Evolutionary conservation across 1,140 invertebrate species (phyloP), one percentile per base, ranked within the genome.

Genomic region (Saccostrea glomerata): DNA sequence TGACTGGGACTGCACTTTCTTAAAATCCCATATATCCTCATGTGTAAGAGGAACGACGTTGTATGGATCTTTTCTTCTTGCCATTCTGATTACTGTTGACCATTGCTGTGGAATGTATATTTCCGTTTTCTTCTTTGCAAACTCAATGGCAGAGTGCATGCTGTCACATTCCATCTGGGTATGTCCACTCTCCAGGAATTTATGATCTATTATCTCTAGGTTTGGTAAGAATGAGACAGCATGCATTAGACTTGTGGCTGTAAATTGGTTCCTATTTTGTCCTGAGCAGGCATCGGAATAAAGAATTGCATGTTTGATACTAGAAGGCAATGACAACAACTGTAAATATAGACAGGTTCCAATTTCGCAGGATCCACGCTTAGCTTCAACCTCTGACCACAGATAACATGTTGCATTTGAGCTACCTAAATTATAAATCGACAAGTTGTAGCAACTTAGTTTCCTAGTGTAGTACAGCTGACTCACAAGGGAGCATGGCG

Each of bases 401-500:
- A 86, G 25, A 73, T 86, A 86, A 86, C 85, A 86, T 30, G 60
- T 70, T 30, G 85, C 85, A 73, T 70, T 7, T 9, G 20, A 23
- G n/a, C 20, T 63, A 23, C 30, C 56, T 9, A 87, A 25, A 60
- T 82, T 83, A 55, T 85, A 88, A 55, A 88, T 55, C 6, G 87
- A 84, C n/a, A 88, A 23, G 70, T 88, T 88, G 25, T 88, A 88
- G 47, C 87, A 88, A 4, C 40, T 40, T n/a, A 88, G 47, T 88
- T 88, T 88, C 85, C 87, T 84, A 12, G 58, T 84, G 63, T 88
- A 85, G 54, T 88, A 85, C n/a, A 70, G 1, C 56, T 88, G 23
- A 36, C 60, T 77, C 7, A 85, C 87, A 4, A 88, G 25, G 30
- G 36, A 55, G n/a, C 87, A 85, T 20, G 87, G 83, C 0, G 87